Base-by-base conservation (phyloP, 2,888 invertebrate species). In the Metalampra italica region DNA sequence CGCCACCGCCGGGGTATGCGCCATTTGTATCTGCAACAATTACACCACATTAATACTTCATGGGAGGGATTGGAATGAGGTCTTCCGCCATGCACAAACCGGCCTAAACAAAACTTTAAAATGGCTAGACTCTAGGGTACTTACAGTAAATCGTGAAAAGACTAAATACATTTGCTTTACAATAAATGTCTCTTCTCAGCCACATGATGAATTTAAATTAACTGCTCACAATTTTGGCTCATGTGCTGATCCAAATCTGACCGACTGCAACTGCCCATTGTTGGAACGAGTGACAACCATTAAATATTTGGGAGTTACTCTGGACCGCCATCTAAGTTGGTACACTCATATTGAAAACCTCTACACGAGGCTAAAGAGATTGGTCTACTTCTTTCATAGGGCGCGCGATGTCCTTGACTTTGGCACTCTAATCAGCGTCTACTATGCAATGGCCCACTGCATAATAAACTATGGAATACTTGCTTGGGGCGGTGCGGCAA, bases 21-120 rank as follows among this genome's bases (percentile, higher is more conserved):
- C 77, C 77, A 50, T 76, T 77, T 57, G 69, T 63, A 42, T 68
- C 83, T 82, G 68, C 9, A 43, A 32, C 57, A 44, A 3, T 30
- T 37, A 8, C 8, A 9, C 2, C 8, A 4, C 13, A 12, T 8
- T 39, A 39, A 39, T 15, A 3, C 15, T 40, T 40, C 5, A 3
- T 5, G 39, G 39, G 3, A 39, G 13, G 15, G 13, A 15, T 5
- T 40, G 15, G 40, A 14, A 14, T 11, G 3, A 9, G 8, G 22
- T 22, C 14, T 9, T 7, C 8, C 5, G 1, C 9, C 1, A 11
- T 22, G 15, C 39, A 9, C 8, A 39, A 14, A 14, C 15, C 5
- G 39, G 39, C 2, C 14, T 39, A 13, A 14, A 13, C 5, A 4
- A 5, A 13, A 7, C 3, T 14, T 13, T 8, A 13, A 14, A 4